A percentile compares a stretch with the other conserved stretches of the same genome.
Evolutionary conservation across 1,140 invertebrate genomes (phyloP).

Genomic region (Drosophila leontia): DNA sequence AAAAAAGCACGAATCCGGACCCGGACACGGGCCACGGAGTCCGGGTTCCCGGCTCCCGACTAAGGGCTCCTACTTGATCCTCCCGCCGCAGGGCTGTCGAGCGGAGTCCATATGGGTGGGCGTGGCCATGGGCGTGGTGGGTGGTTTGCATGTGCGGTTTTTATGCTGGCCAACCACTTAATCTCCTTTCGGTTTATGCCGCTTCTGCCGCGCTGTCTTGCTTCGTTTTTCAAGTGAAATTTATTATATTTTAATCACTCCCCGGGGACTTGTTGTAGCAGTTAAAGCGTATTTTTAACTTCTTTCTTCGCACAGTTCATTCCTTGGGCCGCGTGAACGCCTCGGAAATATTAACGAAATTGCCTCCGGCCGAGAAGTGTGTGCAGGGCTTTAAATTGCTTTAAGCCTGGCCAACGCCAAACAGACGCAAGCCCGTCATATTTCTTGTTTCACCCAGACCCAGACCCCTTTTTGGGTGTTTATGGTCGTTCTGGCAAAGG

Average conservation of each 20-base stretch:
- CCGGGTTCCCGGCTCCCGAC: background rate
- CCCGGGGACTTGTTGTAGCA: slow-evolving; percentile 76
- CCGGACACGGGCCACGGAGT: slow-evolving; percentile 10
- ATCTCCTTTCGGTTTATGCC: slow-evolving; percentile 74
- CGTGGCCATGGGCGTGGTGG: slow-evolving; percentile 12
- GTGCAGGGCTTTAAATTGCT: slow-evolving; percentile 70
- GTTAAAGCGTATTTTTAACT: slow-evolving; percentile 72
- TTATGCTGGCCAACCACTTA: slow-evolving; percentile 79
- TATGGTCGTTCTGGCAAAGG: slow-evolving; percentile 37
- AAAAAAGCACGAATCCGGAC: slow-evolving; percentile 41
- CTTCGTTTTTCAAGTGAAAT: slow-evolving; percentile 79
- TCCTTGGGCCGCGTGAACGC: slow-evolving; percentile 17
- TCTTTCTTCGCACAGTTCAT: slow-evolving; percentile 23
- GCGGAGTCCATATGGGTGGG: slow-evolving; percentile 37
- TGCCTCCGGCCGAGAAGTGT: slow-evolving; percentile 33
- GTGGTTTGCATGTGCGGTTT: slow-evolving; percentile 77
- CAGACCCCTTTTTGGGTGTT: slow-evolving; percentile 44
- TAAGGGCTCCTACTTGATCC: slow-evolving; percentile 4
- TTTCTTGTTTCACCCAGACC: slow-evolving; percentile 47
- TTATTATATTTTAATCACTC: slow-evolving; percentile 84
- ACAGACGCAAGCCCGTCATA: slow-evolving; percentile 46
- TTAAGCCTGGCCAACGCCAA: slow-evolving; percentile 45
- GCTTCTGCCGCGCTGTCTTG: slow-evolving; percentile 55
- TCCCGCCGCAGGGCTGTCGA: slow-evolving; percentile 1
- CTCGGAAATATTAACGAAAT: slow-evolving; percentile 47